These are phyloP conservation scores for Conus canariensis DNA, from an alignment of 2,888 invertebrate genomes.

Conservation along the genomic window DNA sequence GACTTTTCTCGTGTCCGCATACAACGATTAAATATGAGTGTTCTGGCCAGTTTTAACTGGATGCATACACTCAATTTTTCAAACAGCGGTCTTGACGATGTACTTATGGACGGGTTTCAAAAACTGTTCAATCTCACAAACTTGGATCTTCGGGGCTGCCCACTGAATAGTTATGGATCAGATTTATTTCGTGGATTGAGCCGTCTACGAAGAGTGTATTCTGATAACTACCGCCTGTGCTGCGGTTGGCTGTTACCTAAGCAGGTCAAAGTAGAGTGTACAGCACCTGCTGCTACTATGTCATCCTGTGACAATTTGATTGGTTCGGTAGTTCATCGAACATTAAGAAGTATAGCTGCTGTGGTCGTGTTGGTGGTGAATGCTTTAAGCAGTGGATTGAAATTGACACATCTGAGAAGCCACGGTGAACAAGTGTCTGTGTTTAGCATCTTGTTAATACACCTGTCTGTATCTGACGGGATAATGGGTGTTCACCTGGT, in stretches of 20 bases:
- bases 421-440: neutral
- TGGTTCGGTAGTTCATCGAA: slow-evolving; percentile 29
- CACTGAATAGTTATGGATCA: neutral
- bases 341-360: slow-evolving; percentile 27
- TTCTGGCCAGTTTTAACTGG: neutral
- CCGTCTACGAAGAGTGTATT: neutral
- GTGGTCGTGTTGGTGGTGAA: slow-evolving; percentile 42
- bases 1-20: slow-evolving; percentile 41
- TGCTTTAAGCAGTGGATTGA: slow-evolving; percentile 30
- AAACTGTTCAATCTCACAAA: neutral
- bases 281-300: slow-evolving; percentile 39
- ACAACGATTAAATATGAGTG: neutral
- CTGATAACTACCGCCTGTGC: slow-evolving; percentile 45
- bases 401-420: slow-evolving; percentile 50
- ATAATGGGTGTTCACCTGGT: slow-evolving; percentile 48
- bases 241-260: slow-evolving; percentile 33
- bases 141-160: slow-evolving; percentile 41
- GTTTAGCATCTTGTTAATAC: slow-evolving; percentile 39
- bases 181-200: slow-evolving; percentile 6
- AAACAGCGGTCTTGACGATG: neutral
- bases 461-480: slow-evolving; percentile 41
- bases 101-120: slow-evolving; percentile 5
- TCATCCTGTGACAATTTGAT: slow-evolving; percentile 43
- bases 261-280: slow-evolving; percentile 16
- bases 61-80: slow-evolving; percentile 32